Percentiles rank a stretch among this genome's conserved stretches.
phyloP scores from a whole-genome alignment of 2,797 vertebrate genomes.

The Anniella stebbinsi region DNA sequence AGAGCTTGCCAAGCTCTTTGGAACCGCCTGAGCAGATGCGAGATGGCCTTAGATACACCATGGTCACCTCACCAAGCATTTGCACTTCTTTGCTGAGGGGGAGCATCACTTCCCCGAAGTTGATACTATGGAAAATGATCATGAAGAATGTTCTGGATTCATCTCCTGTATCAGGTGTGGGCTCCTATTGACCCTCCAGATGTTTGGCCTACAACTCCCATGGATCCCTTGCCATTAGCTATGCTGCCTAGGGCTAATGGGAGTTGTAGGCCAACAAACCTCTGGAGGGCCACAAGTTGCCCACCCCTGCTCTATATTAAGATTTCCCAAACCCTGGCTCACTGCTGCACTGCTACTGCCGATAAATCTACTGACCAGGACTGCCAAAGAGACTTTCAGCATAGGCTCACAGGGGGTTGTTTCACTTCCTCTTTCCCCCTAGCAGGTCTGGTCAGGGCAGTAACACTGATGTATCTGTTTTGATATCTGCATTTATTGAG shows the following conservation, averaged over 20 bases:
- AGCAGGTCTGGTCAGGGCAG: background rate
- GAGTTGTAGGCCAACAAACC: background rate
- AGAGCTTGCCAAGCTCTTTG: background rate
- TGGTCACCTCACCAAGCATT: background rate
- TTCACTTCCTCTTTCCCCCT: background rate
- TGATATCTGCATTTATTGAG: conserved; percentile 25
- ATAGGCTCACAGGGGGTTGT: background rate
- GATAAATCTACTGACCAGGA: background rate
- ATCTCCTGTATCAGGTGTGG: background rate
- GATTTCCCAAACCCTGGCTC: background rate
- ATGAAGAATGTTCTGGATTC: too few relatives aligned
- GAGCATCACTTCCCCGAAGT: background rate
- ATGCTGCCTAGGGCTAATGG: background rate
- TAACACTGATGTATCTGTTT: background rate
- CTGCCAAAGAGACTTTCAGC: background rate
- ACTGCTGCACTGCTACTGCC: background rate
- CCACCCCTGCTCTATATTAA: background rate
- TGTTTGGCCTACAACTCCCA: background rate
- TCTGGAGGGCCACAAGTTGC: background rate
- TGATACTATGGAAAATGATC: background rate
- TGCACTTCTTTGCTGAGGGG: background rate
- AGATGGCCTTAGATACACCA: background rate
- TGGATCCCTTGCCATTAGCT: background rate
- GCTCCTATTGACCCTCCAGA: background rate
- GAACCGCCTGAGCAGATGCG: background rate